A percentile compares a stretch with the other conserved stretches of the same genome.
phyloP scores from a whole-genome alignment of 2,888 invertebrate species.

The Trichacis sp. region DNA sequence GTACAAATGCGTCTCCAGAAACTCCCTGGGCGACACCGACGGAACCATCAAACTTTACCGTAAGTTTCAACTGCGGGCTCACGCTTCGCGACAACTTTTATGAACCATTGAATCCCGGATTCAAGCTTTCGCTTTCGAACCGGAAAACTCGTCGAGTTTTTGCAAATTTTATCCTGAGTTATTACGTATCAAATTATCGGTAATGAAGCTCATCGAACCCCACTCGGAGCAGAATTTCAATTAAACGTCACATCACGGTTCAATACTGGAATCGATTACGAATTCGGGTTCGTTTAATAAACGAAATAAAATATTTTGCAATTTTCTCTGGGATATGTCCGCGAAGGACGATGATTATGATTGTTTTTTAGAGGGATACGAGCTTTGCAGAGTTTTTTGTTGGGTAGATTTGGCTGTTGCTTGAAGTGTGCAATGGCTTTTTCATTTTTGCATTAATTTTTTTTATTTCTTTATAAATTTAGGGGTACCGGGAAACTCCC shows the following conservation, averaged over 20 bases:
- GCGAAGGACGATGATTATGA: too few relatives aligned
- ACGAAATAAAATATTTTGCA: conserved; percentile 23
- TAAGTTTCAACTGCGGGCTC: conserved; percentile 57
- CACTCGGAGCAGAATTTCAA: conserved; percentile 29
- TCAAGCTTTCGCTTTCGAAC: not conserved
- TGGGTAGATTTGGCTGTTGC: conserved; percentile 5
- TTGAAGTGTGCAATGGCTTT: conserved; percentile 1
- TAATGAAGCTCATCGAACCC: conserved; percentile 27
- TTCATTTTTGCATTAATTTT: conserved; percentile 5
- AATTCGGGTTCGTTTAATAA: conserved; percentile 33
- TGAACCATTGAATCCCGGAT: not conserved
- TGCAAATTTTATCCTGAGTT: not conserved
- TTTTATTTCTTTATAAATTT: conserved; percentile 37
- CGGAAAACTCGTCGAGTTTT: not conserved
- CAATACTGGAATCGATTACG: conserved; percentile 32
- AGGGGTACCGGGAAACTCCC: conserved; percentile 55
- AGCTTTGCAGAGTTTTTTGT: conserved; percentile 6
- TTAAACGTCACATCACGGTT: conserved; percentile 26
- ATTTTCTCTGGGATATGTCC: conserved; percentile 31
- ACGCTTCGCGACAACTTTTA: not conserved
- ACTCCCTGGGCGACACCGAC: conserved; percentile 72
- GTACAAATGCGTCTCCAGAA: conserved; percentile 72
- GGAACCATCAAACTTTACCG: conserved; percentile 72
- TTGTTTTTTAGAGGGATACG: too few relatives aligned
- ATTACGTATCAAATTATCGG: conserved; percentile 21